Conservation (phyloP, 2,888 invertebrate species). For the Sarcophaga carnaria region DNA sequence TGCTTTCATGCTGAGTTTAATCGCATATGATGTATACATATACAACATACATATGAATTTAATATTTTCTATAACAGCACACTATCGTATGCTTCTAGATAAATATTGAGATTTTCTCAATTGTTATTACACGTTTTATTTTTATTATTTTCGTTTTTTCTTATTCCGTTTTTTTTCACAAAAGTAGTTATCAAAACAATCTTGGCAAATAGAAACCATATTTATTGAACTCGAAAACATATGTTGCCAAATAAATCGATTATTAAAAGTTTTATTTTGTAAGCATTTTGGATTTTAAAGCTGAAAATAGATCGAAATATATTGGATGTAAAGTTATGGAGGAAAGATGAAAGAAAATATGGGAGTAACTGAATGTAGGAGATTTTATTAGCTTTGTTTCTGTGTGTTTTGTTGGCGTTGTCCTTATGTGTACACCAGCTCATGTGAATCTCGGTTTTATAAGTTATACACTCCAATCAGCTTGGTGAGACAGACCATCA, state of each 20-base stretch:
- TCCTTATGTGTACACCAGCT: too few relatives aligned
- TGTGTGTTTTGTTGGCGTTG: too few relatives aligned
- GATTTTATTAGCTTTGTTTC: too few relatives aligned
- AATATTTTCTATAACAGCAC: constrained; percentile 35
- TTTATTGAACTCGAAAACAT: constrained; percentile 14
- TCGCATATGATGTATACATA: too few relatives aligned
- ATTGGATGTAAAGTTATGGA: too few relatives aligned
- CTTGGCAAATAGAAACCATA: too few relatives aligned
- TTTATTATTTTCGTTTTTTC: neutral
- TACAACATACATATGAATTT: neutral
- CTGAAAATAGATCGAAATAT: too few relatives aligned
- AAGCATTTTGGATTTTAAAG: neutral
- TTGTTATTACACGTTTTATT: neutral
- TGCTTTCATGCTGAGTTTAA: neutral
- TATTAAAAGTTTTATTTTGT: constrained; percentile 5
- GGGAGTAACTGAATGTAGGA: too few relatives aligned
- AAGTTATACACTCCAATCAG: too few relatives aligned
- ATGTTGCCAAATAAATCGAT: constrained; percentile 30
- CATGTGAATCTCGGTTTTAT: too few relatives aligned
- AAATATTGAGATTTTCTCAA: constrained; percentile 18
- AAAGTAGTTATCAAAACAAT: neutral
- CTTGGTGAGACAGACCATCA: too few relatives aligned
- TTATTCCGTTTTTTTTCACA: neutral
- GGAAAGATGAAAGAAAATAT: too few relatives aligned
- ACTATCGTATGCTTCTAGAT: constrained; percentile 32